Evolutionary conservation across 2,113 vertebrate species (phyloP).

Genomic region (Bubo scandiacus): DNA sequence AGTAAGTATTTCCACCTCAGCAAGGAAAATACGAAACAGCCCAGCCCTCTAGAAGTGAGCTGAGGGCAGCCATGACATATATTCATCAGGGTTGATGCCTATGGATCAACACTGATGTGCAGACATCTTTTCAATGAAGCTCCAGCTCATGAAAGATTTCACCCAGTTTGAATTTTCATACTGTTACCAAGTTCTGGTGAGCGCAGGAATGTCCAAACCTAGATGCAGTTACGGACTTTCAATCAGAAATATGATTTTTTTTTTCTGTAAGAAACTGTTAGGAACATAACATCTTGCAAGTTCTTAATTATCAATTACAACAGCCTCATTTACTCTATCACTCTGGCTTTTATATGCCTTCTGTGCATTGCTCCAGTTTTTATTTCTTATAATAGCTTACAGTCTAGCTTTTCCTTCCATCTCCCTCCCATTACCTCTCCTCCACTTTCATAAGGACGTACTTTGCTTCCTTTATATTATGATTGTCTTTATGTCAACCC

Average conservation of each 20-base stretch:
- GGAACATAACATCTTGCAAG: neutral
- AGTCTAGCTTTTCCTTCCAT: neutral
- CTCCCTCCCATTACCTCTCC: neutral
- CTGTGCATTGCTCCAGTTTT: neutral
- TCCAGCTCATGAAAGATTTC: neutral
- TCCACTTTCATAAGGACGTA: neutral
- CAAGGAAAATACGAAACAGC: neutral
- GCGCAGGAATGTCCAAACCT: neutral
- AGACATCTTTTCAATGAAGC: neutral
- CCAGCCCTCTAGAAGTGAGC: neutral
- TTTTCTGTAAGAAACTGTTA: neutral
- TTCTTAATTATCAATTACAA: neutral
- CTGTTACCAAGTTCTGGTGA: neutral
- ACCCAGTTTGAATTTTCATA: neutral
- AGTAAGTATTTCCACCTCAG: neutral
- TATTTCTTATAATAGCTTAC: neutral
- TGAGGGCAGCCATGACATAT: neutral
- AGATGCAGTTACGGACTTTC: neutral
- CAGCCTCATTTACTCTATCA: neutral
- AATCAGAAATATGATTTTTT: rapidly evolving
- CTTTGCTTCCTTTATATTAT: neutral
- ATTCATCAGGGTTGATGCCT: neutral
- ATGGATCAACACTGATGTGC: neutral
- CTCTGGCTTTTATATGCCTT: neutral
- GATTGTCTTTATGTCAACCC: neutral